Evolutionary conservation across 1,140 invertebrate genomes (phyloP).

Genomic region (Drosophila lacertosa): DNA sequence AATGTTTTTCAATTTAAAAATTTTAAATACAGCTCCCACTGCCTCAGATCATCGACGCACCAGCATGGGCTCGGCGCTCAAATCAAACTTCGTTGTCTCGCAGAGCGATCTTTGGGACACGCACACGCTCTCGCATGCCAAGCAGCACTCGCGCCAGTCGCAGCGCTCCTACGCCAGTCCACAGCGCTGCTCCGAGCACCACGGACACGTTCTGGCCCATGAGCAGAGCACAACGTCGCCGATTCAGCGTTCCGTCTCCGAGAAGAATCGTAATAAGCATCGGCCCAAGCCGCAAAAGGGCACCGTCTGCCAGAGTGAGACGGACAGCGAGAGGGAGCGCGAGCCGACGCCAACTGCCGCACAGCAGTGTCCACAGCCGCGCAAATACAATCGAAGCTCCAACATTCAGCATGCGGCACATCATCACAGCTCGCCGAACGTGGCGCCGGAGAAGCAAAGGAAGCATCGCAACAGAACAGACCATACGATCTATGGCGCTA

Average conservation of each 20-base stretch:
- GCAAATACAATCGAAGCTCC: slow-evolving; percentile 70
- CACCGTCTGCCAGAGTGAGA: slow-evolving; percentile 85
- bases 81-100: slow-evolving; percentile 87
- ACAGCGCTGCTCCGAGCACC: slow-evolving; percentile 80
- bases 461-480: slow-evolving; percentile 78
- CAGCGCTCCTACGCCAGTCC: slow-evolving; percentile 79
- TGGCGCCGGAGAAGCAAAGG: slow-evolving; percentile 78
- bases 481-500: slow-evolving; percentile 88
- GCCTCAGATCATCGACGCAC: slow-evolving; percentile 75
- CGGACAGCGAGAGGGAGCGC: slow-evolving; percentile 85
- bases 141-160: slow-evolving; percentile 85
- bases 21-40: slow-evolving; percentile 76
- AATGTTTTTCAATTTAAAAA: too few relatives aligned
- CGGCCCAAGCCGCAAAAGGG: slow-evolving; percentile 84
- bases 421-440: slow-evolving; percentile 83
- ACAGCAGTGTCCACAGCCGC: slow-evolving; percentile 66
- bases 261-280: slow-evolving; percentile 85
- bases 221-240: slow-evolving; percentile 83
- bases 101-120: slow-evolving; percentile 88
- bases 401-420: slow-evolving; percentile 82
- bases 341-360: slow-evolving; percentile 67
- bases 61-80: slow-evolving; percentile 83
- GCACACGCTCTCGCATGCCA: slow-evolving; percentile 86
- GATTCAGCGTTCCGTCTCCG: slow-evolving; percentile 87
- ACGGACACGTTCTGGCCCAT: slow-evolving; percentile 74